Percentiles rank a stretch among this genome's conserved stretches.
These are phyloP conservation scores for Balearica regulorum DNA, from an alignment of 2,797 vertebrate genomes.

Conservation along the genomic window DNA sequence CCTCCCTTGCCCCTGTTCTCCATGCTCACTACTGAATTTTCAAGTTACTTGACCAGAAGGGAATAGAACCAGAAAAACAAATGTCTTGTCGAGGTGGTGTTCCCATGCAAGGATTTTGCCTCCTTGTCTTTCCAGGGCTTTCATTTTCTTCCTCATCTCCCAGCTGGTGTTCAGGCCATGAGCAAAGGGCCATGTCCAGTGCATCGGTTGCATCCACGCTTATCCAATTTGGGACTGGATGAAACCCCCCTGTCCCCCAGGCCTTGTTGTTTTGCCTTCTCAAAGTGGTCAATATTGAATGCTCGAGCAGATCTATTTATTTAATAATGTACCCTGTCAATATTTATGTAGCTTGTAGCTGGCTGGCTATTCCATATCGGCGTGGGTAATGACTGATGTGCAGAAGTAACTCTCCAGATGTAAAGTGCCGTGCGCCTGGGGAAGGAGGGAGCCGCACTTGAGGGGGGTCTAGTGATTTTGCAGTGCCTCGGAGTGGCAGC, in stretches of 20 bases:
- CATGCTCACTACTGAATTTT: background rate
- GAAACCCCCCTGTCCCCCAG: background rate
- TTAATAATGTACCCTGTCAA: background rate
- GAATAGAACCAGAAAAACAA: constrained; percentile 26
- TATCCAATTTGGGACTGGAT: background rate
- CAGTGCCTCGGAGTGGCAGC: background rate
- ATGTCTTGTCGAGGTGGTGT: background rate
- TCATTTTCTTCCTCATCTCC: background rate
- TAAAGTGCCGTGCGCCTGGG: background rate
- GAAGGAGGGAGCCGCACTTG: background rate
- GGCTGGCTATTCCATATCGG: background rate
- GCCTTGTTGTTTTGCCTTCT: background rate
- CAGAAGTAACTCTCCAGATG: background rate
- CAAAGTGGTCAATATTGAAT: background rate
- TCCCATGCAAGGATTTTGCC: background rate
- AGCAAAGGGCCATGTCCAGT: background rate
- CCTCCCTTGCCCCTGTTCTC: constrained; percentile 6
- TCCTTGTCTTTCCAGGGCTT: background rate
- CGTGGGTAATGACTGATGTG: background rate
- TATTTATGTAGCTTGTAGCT: constrained; percentile 4
- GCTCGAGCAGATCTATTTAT: background rate
- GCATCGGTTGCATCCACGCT: accelerated
- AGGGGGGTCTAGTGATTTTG: background rate
- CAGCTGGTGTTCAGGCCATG: background rate
- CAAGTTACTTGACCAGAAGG: constrained; percentile 46